Conservation (phyloP, 1,140 invertebrate species). For the Oedothorax gibbosus region DNA sequence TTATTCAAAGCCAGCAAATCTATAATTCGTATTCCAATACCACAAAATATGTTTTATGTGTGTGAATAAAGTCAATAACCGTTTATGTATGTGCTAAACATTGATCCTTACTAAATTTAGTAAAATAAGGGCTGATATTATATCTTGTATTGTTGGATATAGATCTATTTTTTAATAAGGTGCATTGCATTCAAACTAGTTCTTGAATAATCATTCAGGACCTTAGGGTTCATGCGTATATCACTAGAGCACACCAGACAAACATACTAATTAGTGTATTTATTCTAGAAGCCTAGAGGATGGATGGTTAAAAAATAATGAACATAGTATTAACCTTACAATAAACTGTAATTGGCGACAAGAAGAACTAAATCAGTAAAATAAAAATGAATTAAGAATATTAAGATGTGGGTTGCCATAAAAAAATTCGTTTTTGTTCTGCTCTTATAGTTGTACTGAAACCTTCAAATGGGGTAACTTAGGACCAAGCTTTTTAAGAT, state of each 20-base stretch:
- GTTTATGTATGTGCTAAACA: too few relatives aligned
- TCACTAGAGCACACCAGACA: not conserved
- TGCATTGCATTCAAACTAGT: not conserved
- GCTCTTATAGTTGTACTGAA: too few relatives aligned
- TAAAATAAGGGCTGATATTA: too few relatives aligned
- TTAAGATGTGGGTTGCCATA: too few relatives aligned
- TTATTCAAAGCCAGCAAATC: slow-evolving; percentile 32
- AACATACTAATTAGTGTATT: slow-evolving; percentile 34
- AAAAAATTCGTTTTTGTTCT: too few relatives aligned
- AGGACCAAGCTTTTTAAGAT: too few relatives aligned
- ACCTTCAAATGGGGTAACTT: too few relatives aligned
- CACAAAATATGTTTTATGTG: not conserved
- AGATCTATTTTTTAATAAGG: slow-evolving; percentile 22
- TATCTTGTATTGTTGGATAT: not conserved
- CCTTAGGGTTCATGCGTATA: slow-evolving; percentile 3
- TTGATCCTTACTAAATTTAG: too few relatives aligned
- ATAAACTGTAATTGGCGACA: not conserved
- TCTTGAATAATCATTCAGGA: slow-evolving; percentile 34
- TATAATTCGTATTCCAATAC: slow-evolving; percentile 50
- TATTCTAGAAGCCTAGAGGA: slow-evolving; percentile 12
- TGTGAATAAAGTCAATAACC: too few relatives aligned
- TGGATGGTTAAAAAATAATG: slow-evolving; percentile 19
- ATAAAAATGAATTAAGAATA: too few relatives aligned
- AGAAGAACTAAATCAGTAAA: too few relatives aligned
- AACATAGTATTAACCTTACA: slow-evolving; percentile 9